A percentile compares a stretch with the other conserved stretches of the same genome.
phyloP scores from a whole-genome alignment of 2,797 vertebrate species.

The Tragopan temminckii region DNA sequence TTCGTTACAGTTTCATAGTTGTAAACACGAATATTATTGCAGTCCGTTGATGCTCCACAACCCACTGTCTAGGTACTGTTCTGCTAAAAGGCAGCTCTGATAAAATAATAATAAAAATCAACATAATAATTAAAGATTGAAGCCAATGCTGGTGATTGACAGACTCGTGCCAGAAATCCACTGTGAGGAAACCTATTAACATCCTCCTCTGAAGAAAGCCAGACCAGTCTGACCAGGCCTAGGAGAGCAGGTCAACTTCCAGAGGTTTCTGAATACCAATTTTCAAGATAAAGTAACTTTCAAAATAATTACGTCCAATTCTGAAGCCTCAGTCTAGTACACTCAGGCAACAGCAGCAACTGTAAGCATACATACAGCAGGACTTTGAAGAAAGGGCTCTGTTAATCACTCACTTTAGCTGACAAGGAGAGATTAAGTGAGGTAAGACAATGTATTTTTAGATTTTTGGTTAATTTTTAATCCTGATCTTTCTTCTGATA shows the following conservation, averaged over 20 bases:
- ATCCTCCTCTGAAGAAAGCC: conserved; percentile 11
- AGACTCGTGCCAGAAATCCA: not conserved
- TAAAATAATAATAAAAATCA: not conserved
- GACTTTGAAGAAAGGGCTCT: not conserved
- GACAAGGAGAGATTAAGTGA: conserved; percentile 38
- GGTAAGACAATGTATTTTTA: conserved; percentile 49
- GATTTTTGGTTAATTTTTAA: conserved; percentile 60
- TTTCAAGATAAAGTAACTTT: not conserved
- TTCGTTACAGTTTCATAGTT: conserved; percentile 5
- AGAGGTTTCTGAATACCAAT: not conserved
- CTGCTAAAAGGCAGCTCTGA: not conserved
- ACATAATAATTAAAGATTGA: not conserved
- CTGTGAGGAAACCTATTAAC: not conserved
- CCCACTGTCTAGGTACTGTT: not conserved
- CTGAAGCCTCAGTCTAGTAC: not conserved
- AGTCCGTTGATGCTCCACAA: not conserved
- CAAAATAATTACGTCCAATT: not conserved
- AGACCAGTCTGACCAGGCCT: not conserved
- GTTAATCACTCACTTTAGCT: conserved; percentile 18
- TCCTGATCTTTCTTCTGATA: conserved; percentile 37
- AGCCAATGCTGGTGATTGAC: not conserved
- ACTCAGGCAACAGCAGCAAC: not conserved
- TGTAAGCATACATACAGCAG: not conserved
- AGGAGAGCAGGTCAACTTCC: not conserved
- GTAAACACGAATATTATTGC: not conserved